Evolutionary conservation across 2,113 vertebrate genomes (phyloP).

Genomic region (Oryctolagus cuniculus): mOryCun1.1 NC_091439.1:12711001-12711500

Average conservation of each 20-base stretch:
- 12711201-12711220: rapidly evolving
- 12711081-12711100: rapidly evolving
- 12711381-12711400: not conserved
- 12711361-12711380: not conserved
- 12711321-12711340: rapidly evolving
- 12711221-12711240: not conserved
- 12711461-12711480: not conserved
- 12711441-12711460: not conserved
- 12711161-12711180: not conserved
- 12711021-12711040: too few relatives aligned
- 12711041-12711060: not conserved
- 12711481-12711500: not conserved
- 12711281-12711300: not conserved
- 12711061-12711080: not conserved
- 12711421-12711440: not conserved
- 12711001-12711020: too few relatives aligned
- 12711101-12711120: not conserved
- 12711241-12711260: not conserved
- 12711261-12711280: not conserved
- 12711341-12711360: not conserved
- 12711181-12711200: too few relatives aligned
- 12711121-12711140: not conserved
- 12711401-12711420: not conserved
- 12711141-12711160: not conserved
- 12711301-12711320: too few relatives aligned